Evolutionary conservation across 2,113 vertebrate genomes (phyloP).

Genomic region (Takifugu bimaculatus): DNA sequence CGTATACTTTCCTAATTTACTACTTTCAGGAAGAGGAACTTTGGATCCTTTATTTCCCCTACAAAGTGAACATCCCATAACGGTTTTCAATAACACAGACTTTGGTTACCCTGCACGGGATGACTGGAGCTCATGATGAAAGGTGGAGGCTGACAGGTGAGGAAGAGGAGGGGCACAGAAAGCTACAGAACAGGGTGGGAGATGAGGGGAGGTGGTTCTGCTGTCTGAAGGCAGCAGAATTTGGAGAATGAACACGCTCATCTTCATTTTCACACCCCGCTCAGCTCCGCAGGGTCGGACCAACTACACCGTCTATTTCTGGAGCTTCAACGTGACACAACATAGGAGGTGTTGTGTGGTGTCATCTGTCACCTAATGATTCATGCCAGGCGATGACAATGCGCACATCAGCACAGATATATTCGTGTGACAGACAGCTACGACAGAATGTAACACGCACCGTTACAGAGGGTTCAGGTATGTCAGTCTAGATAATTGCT

Average conservation of each 20-base stretch:
- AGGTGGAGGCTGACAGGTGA: conserved; percentile 1
- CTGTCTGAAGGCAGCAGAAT: conserved; percentile 21
- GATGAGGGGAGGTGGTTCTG: conserved; percentile 24
- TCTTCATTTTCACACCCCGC: conserved; percentile 40
- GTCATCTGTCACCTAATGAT: conserved; percentile 18
- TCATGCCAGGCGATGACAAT: conserved; percentile 2
- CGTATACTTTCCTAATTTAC: too few relatives aligned
- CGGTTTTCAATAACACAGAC: too few relatives aligned
- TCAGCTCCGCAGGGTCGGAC: conserved; percentile 19
- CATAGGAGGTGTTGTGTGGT: not conserved
- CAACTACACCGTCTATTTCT: conserved; percentile 15
- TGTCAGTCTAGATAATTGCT: too few relatives aligned
- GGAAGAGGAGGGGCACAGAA: conserved; percentile 4
- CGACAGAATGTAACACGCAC: too few relatives aligned
- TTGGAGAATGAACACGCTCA: conserved; percentile 39
- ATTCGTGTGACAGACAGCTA: not conserved
- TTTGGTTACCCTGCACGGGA: conserved; percentile 6
- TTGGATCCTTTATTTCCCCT: conserved; percentile 20
- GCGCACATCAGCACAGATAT: not conserved
- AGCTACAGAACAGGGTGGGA: conserved; percentile 8
- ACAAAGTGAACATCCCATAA: not conserved
- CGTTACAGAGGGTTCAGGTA: not conserved
- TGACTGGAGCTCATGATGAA: conserved; percentile 6
- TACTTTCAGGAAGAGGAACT: not conserved
- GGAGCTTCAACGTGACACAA: not conserved